Base-by-base conservation (phyloP, 2,888 invertebrate species). In the Trichacis sp. region DNA sequence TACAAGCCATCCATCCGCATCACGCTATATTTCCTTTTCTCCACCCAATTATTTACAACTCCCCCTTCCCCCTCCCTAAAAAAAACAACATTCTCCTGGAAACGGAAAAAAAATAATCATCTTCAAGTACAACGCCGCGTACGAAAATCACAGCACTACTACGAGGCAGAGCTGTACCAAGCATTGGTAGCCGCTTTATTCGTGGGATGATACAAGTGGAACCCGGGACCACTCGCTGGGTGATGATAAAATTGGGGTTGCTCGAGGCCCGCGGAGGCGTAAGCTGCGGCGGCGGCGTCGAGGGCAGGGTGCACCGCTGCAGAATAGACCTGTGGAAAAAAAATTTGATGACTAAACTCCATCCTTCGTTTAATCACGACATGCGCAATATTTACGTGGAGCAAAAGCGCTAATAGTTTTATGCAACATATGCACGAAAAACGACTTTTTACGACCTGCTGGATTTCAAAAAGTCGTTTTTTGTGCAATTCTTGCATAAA, bases 291-390 rank as follows among this genome's bases (percentile, higher is more conserved):
- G 49, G 91, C 87, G 73, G 87, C 86, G 61, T 87, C 78, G 14
- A 85, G 84, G 70, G 84, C 85, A 1, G 86, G 86, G 76, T 87
- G 87, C 61, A 87, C 86, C 5, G 81, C 81, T 0, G 78, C 77
- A 5, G 93, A 92, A 82, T 95, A 96, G 47, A 95, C 94, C 83
- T 96, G 96, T n/a, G n/a, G n/a, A n/a, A n/a, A n/a, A n/a, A n/a
- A n/a, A n/a, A n/a, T n/a, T n/a, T n/a, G n/a, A n/a, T n/a, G n/a
- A n/a, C n/a, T n/a, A n/a, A n/a, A n/a, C n/a, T n/a, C n/a, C n/a
- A n/a, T n/a, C n/a, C n/a, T n/a, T n/a, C n/a, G n/a, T n/a, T n/a
- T n/a, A n/a, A n/a, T n/a, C n/a, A n/a, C n/a, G n/a, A n/a, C n/a
- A n/a, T n/a, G n/a, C n/a, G n/a, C n/a, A n/a, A n/a, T n/a, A n/a